Evolutionary conservation across 2,888 invertebrate genomes (phyloP).

Genomic region (Bellardia pandia): DNA sequence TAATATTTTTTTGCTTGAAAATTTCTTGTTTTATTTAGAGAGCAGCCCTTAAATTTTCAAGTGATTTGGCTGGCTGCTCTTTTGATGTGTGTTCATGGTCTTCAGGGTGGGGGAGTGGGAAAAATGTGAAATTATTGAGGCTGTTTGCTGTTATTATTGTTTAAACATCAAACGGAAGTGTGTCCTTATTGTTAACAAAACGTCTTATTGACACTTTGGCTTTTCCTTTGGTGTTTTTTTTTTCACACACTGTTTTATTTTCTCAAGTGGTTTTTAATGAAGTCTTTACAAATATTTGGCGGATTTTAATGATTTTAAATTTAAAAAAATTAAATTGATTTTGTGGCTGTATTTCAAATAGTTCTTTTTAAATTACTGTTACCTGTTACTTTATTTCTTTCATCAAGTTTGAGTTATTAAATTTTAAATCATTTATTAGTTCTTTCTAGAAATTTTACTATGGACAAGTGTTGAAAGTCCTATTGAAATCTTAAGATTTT

Average conservation of each 20-base stretch:
- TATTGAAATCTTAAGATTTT: constrained; percentile 83
- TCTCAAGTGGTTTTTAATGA: constrained; percentile 67
- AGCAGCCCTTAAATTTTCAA: constrained; percentile 53
- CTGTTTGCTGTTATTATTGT: constrained; percentile 69
- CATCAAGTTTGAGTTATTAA: not conserved
- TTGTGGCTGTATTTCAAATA: not conserved
- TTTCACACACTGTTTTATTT: constrained; percentile 25
- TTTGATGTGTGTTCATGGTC: constrained; percentile 51
- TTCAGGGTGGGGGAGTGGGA: not conserved
- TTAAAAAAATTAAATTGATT: not conserved
- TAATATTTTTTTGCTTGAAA: constrained; percentile 14
- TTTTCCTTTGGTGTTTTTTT: constrained; percentile 62
- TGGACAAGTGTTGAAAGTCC: constrained; percentile 78
- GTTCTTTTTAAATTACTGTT: not conserved
- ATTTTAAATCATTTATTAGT: not conserved
- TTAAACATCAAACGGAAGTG: constrained; percentile 75
- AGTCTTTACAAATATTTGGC: constrained; percentile 52
- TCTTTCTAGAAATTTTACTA: constrained; percentile 40
- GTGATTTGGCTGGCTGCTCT: constrained; percentile 52
- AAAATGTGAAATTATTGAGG: constrained; percentile 55
- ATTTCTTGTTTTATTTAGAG: constrained; percentile 16
- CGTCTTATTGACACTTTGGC: constrained; percentile 73
- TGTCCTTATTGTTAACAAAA: constrained; percentile 71
- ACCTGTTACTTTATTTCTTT: not conserved
- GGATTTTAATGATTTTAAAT: constrained; percentile 51